Base-by-base conservation (phyloP, 37 sponge, comb jelly and placozoan genomes). In the Halichondria panicea region DNA sequence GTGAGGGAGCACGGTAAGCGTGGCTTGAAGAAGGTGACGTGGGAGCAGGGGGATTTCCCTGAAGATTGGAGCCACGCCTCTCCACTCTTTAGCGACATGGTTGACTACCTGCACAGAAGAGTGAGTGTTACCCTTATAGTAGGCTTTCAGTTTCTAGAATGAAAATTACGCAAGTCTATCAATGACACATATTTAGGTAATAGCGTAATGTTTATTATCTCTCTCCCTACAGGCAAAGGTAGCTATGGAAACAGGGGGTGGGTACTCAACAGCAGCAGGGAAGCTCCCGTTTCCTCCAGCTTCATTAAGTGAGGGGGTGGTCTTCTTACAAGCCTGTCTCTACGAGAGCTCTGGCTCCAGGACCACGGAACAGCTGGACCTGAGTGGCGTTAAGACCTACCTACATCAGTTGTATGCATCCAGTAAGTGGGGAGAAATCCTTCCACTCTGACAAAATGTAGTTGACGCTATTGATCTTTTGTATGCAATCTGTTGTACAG, bases 1-100 rank as follows among this genome's bases (percentile, higher is more conserved):
- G 70, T 90, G 28, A 76, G 58, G 33, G 91, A 85, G 54, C 88
- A 85, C 43, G 91, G 78, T 7, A 62, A 54, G 62, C 77, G 68
- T 27, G 88, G 88, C 0, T 55, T 90, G 19, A 60, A 45, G 24
- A 62, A 45, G 21, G 63, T 71, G 45, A 8, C 43, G 24, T 12
- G 36, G 28, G 63, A 55, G 25, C 43, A 68, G 50, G 44, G n/a
- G 22, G 40, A 59, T 8, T 67, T 55, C 8, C 45, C n/a, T 34
- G 44, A 43, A 11, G 2, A 42, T 1, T 25, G 36, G 21, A 43
- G 70, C 34, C 1, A 32, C 38, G 55, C 61, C 11, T 60, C 15
- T 19, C 85, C 88, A 15, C 28, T 43, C 40, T 89, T 89, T 46
- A 25, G 68, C 30, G 55, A 48, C 30, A 66, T 89, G 32, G 59